Evolutionary conservation across 2,888 invertebrate genomes (phyloP), one percentile per base, ranked within the genome.

Genomic region (Caenorhabditis doughertyi): DNA sequence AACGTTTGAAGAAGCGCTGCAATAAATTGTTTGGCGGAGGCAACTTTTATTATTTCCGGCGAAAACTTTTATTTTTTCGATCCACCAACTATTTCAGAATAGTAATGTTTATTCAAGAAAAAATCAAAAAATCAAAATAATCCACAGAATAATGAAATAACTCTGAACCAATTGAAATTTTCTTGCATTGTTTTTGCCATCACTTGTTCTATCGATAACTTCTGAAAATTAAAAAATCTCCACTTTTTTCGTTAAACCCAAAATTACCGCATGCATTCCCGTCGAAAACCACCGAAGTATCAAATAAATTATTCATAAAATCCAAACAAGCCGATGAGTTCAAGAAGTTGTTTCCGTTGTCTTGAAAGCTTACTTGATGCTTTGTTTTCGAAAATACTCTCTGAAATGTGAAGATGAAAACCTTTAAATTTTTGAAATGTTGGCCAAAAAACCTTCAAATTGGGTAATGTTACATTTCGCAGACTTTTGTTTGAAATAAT

Each of bases 231-330:
- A n/a, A n/a, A n/a, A n/a, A n/a, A n/a, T n/a, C n/a, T 25, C 51
- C 49, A 49, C 9, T 25, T 25, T 18, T 47, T 13, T 39, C 39
- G 9, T 8, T 39, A 18, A 47, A 47, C 44, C n/a, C 7, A n/a
- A 13, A 9, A 2, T 51, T n/a, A 58, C 58, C 58, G 21, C 58
- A 58, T n/a, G 35, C 58, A 11, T 39, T 58, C 16, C 58, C 58
- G 39, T 58, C 13, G 4, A 58, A 58, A 2, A 32, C 13, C 8
- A 58, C 35, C 21, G 35, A 21, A 21, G 58, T 58, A 18, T 21
- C 35, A 13, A 58, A 58, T 23, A 58, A 3, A 21, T 58, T 13
- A 11, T 35, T 21, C 58, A 58, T 58, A 2, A 58, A 11, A 5
- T n/a, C 8, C 16, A 39, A 21, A 39, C 58, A 58, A 39, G 58